Conservation (phyloP, 2,888 invertebrate species). For the Gymnoscelis rufifasciata region DNA sequence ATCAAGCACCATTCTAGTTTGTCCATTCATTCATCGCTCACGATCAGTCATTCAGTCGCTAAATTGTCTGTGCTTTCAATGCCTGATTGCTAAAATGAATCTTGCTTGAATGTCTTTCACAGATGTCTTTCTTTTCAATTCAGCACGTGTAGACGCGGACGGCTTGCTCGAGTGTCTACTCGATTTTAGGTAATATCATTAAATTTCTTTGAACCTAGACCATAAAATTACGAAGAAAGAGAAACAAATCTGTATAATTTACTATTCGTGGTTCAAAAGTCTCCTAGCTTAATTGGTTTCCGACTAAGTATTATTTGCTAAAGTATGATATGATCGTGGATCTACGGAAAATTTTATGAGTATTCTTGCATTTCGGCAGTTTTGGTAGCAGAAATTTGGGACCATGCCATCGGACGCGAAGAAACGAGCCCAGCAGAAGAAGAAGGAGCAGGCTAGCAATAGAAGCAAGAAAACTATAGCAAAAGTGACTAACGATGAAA, state of each 20-base stretch:
- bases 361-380: conserved; percentile 26
- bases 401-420: conserved; percentile 99
- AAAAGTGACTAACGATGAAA: conserved; percentile 75
- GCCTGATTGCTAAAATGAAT: too few species aligned
- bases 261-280: too few species aligned
- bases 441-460: conserved; percentile 94
- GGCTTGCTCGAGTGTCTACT: conserved; percentile 51
- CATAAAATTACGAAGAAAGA: too few species aligned
- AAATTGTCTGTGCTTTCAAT: too few species aligned
- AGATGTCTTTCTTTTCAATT: conserved; percentile 62
- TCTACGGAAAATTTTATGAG: conserved; percentile 13
- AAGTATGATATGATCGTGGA: conserved; percentile 4
- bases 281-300: too few species aligned
- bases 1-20: too few species aligned
- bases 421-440: conserved; percentile 98
- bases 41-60: too few species aligned
- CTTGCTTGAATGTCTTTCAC: too few species aligned
- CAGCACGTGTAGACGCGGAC: conserved; percentile 75
- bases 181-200: conserved; percentile 51
- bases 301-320: too few species aligned
- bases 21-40: too few species aligned
- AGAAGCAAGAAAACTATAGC: conserved; percentile 79
- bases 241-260: conserved; percentile 4
- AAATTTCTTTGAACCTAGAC: conserved; percentile 14
- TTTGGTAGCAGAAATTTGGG: conserved; percentile 38